Percentiles rank a stretch among this genome's conserved stretches.
Evolutionary conservation across 2,888 invertebrate genomes (phyloP).

Genomic region (Junonia oenone): DNA sequence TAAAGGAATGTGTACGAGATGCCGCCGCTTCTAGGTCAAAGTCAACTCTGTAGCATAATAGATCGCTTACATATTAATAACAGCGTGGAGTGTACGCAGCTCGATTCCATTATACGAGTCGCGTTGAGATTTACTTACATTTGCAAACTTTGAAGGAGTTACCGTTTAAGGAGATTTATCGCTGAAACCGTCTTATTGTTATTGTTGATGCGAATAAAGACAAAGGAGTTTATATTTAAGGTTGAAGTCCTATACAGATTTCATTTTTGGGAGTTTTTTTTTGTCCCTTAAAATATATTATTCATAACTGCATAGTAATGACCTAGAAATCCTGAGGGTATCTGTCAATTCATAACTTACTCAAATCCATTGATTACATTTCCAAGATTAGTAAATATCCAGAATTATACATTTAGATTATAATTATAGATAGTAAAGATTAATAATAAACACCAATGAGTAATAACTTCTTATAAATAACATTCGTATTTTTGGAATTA

Average conservation of each 20-base stretch:
- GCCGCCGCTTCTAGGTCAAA: slow-evolving; percentile 27
- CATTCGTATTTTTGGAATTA: slow-evolving; percentile 17
- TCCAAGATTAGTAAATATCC: too few species aligned
- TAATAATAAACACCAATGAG: not conserved
- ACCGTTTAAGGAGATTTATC: not conserved
- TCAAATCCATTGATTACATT: too few species aligned
- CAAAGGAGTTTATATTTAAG: not conserved
- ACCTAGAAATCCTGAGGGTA: too few species aligned
- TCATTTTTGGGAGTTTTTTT: too few species aligned
- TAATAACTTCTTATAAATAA: not conserved
- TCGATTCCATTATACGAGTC: not conserved
- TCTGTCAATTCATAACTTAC: too few species aligned
- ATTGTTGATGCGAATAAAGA: not conserved
- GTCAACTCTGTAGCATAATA: slow-evolving; percentile 20
- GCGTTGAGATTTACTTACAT: not conserved
- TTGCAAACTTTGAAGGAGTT: not conserved
- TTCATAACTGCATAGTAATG: too few species aligned
- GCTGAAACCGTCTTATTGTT: not conserved
- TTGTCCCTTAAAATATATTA: too few species aligned
- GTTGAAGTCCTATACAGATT: not conserved
- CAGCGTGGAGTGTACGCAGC: not conserved
- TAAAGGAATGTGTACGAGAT: slow-evolving; percentile 22
- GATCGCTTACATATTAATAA: slow-evolving; percentile 8
- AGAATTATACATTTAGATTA: too few species aligned
- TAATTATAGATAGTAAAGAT: too few species aligned